Evolutionary conservation across 2,888 invertebrate genomes (phyloP).

Genomic region (Meta bourneti): DNA sequence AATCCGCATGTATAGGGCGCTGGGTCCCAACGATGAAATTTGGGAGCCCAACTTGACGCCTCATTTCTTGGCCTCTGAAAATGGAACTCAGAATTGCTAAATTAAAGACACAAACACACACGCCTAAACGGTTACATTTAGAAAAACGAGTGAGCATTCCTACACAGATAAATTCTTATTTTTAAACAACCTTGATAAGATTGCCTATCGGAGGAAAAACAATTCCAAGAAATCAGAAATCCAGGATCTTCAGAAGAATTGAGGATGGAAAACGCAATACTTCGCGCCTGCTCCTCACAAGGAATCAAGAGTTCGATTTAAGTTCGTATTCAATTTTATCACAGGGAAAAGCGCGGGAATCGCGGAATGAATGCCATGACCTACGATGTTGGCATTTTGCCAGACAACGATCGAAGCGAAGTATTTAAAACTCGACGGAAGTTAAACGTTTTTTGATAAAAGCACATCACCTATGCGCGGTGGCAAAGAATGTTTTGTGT

Average conservation of each 20-base stretch:
- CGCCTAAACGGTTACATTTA: background rate
- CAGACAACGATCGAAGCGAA: conserved; percentile 15
- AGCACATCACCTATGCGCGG: background rate
- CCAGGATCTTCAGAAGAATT: background rate
- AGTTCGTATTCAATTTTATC: too few species aligned
- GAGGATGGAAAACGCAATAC: background rate
- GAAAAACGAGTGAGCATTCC: background rate
- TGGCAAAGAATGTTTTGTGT: background rate
- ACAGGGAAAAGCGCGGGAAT: background rate
- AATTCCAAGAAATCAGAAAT: background rate
- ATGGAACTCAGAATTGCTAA: background rate
- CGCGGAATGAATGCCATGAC: background rate
- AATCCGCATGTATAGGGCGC: too few species aligned
- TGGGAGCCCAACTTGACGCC: too few species aligned
- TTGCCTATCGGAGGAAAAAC: background rate
- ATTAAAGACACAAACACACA: background rate
- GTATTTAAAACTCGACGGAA: background rate
- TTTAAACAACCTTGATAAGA: background rate
- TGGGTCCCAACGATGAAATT: too few species aligned
- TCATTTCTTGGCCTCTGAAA: too few species aligned
- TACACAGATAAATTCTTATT: background rate
- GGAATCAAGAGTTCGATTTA: too few species aligned
- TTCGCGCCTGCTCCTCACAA: too few species aligned
- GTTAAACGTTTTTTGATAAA: background rate
- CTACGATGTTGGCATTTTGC: conserved; percentile 9